Conservation (phyloP, 2,113 vertebrate species). For the Platichthys stellatus region DNA sequence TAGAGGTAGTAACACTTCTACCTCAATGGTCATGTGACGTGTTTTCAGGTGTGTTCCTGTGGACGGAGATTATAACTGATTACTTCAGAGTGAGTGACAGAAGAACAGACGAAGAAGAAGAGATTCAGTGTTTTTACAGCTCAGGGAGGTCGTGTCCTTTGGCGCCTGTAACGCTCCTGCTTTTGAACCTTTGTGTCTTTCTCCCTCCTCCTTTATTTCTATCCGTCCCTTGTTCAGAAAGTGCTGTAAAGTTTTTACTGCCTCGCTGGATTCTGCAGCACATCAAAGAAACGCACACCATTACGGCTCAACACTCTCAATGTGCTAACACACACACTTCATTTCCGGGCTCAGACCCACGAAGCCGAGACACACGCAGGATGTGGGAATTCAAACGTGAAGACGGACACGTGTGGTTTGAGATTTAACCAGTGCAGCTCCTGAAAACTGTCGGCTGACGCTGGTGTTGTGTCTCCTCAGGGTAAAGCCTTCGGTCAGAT, state of each 20-base stretch:
- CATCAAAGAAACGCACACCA: conserved; percentile 49
- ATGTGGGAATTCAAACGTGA: not conserved
- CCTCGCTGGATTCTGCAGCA: conserved; percentile 40
- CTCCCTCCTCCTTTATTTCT: conserved; percentile 3
- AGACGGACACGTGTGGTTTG: not conserved
- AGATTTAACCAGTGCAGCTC: not conserved
- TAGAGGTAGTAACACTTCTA: too few relatives aligned
- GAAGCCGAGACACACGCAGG: not conserved
- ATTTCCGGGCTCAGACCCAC: not conserved
- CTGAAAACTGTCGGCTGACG: not conserved
- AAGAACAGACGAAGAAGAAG: too few relatives aligned
- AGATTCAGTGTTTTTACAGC: too few relatives aligned
- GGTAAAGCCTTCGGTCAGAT: conserved; percentile 91
- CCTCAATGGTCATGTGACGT: too few relatives aligned
- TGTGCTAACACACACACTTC: conserved; percentile 5
- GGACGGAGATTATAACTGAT: too few relatives aligned
- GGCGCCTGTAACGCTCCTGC: not conserved
- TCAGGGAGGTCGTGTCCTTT: too few relatives aligned
- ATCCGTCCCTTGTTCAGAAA: not conserved
- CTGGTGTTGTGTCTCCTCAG: conserved; percentile 60
- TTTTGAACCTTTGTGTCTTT: not conserved
- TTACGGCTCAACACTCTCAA: not conserved
- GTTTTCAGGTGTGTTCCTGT: too few relatives aligned
- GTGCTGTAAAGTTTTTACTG: conserved; percentile 46
- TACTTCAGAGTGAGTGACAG: too few relatives aligned